Evolutionary conservation across 2,888 invertebrate species (phyloP), one percentile per base, ranked within the genome.

Genomic region (Unio pictorum): DNA sequence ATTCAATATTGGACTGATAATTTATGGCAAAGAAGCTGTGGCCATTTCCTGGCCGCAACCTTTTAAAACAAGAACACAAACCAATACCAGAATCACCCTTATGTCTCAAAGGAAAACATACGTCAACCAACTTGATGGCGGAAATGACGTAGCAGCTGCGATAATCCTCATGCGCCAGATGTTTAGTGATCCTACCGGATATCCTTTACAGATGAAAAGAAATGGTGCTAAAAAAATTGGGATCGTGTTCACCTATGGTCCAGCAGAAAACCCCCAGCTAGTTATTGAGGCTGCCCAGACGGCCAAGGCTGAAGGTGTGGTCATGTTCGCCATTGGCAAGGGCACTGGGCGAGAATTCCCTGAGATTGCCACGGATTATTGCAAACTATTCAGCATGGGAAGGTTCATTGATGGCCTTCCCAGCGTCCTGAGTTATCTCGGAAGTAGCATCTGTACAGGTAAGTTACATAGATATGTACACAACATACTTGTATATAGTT

Each of bases 381-480:
- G 81, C 62, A 78, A 80, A 59, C 69, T 76, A 4, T 81, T 81
- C 61, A 77, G 78, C 11, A 76, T 81, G 81, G 81, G 77, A 18
- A 75, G 78, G 23, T 81, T 78, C 61, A 76, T 72, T 7, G 76
- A 74, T n/a, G 79, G 79, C 15, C 71, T 81, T n/a, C 76, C 75
- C 54, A 78, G 77, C 30, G 69, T 81, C 3, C 62, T 81, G 7
- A 77, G 78, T 2, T 81, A 80, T 59, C 68, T 81, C 6, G 81
- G 81, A 11, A 80, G 79, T 69, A 81, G 81, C 64, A 73, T 81
- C 26, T 81, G 81, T 64, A 77, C 81, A 71, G 67, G 75, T 75
- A 67, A 64, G 62, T 8, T 15, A 23, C 34, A n/a, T 57, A 34
- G 23, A 23, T 4, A 20, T n/a, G 3, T 5, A 20, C 17, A 8